Base-by-base conservation (phyloP, 2,888 invertebrate species). In the Pheosia gnoma region DNA sequence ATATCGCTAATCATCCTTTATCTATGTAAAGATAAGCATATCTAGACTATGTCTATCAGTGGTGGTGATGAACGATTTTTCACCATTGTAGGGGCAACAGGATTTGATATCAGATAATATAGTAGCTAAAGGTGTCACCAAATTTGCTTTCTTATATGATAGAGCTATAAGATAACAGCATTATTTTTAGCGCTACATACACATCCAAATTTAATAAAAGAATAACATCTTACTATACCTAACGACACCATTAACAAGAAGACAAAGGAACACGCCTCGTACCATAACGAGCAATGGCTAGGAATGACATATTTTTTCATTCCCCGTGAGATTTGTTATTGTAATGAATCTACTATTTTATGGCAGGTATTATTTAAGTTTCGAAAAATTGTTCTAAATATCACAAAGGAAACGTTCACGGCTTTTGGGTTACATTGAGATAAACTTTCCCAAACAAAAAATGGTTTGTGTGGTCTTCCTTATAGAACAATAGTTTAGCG, bases 301-400 rank as follows among this genome's bases (percentile, higher is more conserved):
- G 53, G 37, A 55, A 67, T 69, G 67, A 68, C 68, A 67, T 57
- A 66, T 75, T 75, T 71, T 72, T 69, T 70, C 62, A 70, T 65
- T 65, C 57, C 53, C 61, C 60, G 69, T 61, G 66, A 66, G 64
- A 65, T 77, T 79, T 80, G 75, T 80, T 80, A 76, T 67, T 73
- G 49, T 79, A 79, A 82, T 80, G 68, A 73, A 72, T 59, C 62
- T 45, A 58, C 65, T 61, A 55, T 65, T 63, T 25, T 36, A 36
- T n/a, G 37, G 59, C 62, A 61, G 61, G 57, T 59, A 62, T 58
- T 58, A 62, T 63, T 36, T 9, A 53, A 36, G 37, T 9, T 37
- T 36, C 37, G 37, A 37, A 0, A 53, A 53, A 5, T 3, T 47
- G 5, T n/a, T 47, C 47, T 9, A n/a, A 47, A 11, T 47, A 3